Evolutionary conservation across 2,888 invertebrate species (phyloP).

Genomic region (Hydraecia micacea): DNA sequence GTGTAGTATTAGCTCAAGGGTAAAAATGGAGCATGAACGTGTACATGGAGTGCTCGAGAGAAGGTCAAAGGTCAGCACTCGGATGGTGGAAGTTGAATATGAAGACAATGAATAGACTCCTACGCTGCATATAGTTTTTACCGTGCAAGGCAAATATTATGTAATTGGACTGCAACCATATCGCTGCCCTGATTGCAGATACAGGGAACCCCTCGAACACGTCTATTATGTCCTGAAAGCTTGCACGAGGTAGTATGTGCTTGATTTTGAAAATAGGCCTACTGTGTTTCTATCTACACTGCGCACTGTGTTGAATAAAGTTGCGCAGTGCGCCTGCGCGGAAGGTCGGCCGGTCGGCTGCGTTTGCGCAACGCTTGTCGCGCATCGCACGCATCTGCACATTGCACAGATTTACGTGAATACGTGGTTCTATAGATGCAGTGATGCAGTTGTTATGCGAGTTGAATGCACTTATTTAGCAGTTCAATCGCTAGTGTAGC

Average conservation of each 20-base stretch:
- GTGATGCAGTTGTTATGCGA: conserved; percentile 6
- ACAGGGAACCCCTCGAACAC: background rate
- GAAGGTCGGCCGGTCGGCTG: conserved; percentile 61
- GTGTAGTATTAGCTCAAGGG: background rate
- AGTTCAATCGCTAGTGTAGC: conserved; percentile 33
- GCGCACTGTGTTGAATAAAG: conserved; percentile 11
- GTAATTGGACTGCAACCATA: background rate
- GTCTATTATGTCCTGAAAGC: background rate
- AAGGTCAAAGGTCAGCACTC: background rate
- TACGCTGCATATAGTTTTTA: background rate
- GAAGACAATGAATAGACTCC: background rate
- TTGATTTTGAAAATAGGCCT: background rate
- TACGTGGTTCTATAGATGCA: conserved; percentile 8
- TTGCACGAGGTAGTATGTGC: background rate
- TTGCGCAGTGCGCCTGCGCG: conserved; percentile 47
- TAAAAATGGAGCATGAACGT: background rate
- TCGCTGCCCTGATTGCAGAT: background rate
- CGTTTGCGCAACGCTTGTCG: conserved; percentile 57
- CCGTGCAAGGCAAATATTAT: background rate
- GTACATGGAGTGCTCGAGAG: background rate
- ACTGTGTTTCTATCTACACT: conserved; percentile 7
- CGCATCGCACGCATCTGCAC: conserved; percentile 64
- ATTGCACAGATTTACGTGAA: conserved; percentile 63
- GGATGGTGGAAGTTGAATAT: background rate
- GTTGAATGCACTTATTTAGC: conserved; percentile 32